Evolutionary conservation across 1,140 invertebrate species (phyloP).

Genomic region (Trinorchestia longiramus): DNA sequence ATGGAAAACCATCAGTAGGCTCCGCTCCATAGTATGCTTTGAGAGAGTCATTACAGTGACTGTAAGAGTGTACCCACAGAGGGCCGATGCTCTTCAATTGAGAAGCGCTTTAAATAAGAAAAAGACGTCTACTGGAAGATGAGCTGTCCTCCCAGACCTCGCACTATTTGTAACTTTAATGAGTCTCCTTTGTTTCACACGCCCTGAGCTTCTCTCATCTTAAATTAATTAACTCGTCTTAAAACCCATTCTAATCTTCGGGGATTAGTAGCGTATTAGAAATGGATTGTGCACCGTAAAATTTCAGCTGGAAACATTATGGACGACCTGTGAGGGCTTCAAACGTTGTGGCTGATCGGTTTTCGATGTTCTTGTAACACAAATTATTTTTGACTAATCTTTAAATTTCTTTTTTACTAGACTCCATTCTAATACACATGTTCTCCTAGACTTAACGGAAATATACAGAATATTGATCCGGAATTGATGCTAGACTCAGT

Average conservation of each 20-base stretch:
- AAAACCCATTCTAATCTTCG: neutral
- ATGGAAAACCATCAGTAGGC: neutral
- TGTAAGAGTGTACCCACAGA: neutral
- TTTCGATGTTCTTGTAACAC: neutral
- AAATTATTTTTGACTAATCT: neutral
- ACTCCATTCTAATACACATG: too few species aligned
- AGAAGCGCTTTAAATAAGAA: neutral
- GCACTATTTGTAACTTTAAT: neutral
- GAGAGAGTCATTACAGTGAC: neutral
- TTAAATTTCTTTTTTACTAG: neutral
- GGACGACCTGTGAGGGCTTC: neutral
- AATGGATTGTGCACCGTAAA: neutral
- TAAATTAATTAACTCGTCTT: neutral
- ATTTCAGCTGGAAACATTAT: neutral
- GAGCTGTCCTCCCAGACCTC: neutral
- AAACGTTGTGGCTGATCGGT: neutral
- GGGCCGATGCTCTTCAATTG: neutral
- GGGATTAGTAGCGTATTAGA: neutral
- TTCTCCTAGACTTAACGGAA: too few species aligned
- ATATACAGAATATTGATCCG: too few species aligned
- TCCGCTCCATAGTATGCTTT: neutral
- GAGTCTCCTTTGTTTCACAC: constrained; percentile 14
- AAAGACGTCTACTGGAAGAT: neutral
- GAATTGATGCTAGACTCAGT: neutral
- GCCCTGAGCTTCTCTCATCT: neutral